Conservation (phyloP, 1,140 invertebrate species). For the Drosophila novamexicana region DNA sequence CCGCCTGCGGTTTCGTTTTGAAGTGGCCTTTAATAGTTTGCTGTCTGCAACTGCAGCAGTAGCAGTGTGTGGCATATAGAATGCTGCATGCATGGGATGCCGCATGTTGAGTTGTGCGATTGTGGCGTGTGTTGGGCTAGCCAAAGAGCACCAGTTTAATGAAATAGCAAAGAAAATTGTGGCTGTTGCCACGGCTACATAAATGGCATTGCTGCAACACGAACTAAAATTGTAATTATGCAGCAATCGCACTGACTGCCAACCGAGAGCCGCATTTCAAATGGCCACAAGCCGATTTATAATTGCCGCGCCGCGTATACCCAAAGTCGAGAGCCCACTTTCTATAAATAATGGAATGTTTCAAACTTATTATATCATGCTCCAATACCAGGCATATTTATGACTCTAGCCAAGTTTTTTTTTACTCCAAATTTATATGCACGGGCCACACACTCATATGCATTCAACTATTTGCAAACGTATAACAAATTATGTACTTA, state of each 20-base stretch:
- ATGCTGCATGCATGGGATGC: constrained; percentile 30
- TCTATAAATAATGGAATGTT: not conserved
- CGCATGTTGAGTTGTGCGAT: constrained; percentile 39
- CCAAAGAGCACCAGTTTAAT: constrained; percentile 66
- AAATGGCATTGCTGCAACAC: constrained; percentile 60
- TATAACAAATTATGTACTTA: too few species aligned
- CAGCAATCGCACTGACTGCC: constrained; percentile 54
- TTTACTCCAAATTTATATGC: too few species aligned
- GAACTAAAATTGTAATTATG: constrained; percentile 77
- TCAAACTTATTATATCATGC: not conserved
- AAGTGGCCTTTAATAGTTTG: constrained; percentile 80
- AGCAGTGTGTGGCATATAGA: constrained; percentile 39
- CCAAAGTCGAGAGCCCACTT: constrained; percentile 5
- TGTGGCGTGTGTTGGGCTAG: constrained; percentile 44
- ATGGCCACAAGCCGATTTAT: constrained; percentile 43
- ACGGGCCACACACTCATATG: too few species aligned
- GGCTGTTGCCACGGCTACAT: constrained; percentile 28
- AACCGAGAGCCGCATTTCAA: constrained; percentile 22
- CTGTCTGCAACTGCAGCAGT: constrained; percentile 70
- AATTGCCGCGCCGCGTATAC: not conserved
- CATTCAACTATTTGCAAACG: too few species aligned
- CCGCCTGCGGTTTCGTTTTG: constrained; percentile 66
- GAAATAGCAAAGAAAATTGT: constrained; percentile 66
- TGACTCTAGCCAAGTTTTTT: too few species aligned
- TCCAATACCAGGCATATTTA: not conserved